Evolutionary conservation across 2,797 vertebrate genomes (phyloP).

Genomic region (Enteromius treurensis): DNA sequence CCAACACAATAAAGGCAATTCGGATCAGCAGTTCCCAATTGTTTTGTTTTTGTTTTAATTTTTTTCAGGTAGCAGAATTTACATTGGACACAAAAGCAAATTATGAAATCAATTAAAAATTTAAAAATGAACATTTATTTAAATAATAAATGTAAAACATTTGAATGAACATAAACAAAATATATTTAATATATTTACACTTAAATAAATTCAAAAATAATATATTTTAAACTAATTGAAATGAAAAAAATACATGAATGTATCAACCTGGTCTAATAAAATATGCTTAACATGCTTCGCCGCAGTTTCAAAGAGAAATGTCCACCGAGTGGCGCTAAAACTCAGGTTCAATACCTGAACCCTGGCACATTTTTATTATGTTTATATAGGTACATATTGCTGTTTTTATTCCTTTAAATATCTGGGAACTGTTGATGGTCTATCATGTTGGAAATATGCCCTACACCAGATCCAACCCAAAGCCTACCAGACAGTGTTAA

Average conservation of each 20-base stretch:
- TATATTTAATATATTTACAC: not conserved
- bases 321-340: too few relatives aligned
- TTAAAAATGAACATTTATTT: not conserved
- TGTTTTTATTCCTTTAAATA: too few relatives aligned
- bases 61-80: not conserved
- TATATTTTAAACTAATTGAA: not conserved
- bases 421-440: too few relatives aligned
- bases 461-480: too few relatives aligned
- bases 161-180: not conserved
- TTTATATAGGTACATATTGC: too few relatives aligned
- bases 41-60: not conserved
- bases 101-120: not conserved
- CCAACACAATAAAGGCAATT: conserved; percentile 24
- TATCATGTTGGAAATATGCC: too few relatives aligned
- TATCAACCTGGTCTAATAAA: too few relatives aligned
- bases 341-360: too few relatives aligned
- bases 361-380: too few relatives aligned
- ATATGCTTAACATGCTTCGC: too few relatives aligned
- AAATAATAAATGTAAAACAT: not conserved
- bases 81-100: not conserved
- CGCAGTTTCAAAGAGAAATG: too few relatives aligned
- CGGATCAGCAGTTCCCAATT: not conserved
- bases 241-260: not conserved
- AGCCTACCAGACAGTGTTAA: too few relatives aligned
- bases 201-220: not conserved